Base-by-base conservation (phyloP, 2,113 vertebrate species). In the Damaliscus lunatus region DNA sequence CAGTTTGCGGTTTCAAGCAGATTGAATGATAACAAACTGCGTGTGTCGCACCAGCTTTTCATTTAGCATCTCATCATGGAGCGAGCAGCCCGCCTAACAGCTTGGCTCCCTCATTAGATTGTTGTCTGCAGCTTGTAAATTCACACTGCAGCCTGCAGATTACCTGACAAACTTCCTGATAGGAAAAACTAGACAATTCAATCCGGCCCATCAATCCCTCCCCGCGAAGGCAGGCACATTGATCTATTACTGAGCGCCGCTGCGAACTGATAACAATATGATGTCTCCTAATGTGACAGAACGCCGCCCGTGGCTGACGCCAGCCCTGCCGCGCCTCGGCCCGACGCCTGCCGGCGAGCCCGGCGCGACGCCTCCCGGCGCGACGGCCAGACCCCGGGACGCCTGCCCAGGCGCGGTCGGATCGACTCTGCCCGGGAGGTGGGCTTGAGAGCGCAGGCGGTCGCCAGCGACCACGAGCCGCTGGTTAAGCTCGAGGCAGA, bases 1-100 rank as follows among this genome's bases (percentile, higher is more conserved):
- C 99, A 99, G 99, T 99, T 99, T 99, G 99, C 98, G 99, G 99
- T 99, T 99, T 99, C 99, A 99, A 99, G 99, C 99, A 99, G 99
- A 99, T 99, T 99, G 99, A 99, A 99, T 99, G 99, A 99, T 99
- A 99, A 99, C 99, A 99, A 99, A 99, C 99, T 98, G 99, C 96
- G 99, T 99, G 99, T 99, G 99, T 99, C 99, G 98, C 99, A 99
- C 99, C 99, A 99, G 99, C 99, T 99, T 99, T 99, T 99, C 99
- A 99, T 99, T 99, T 99, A 99, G 99, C 99, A 99, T 99, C 99
- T 99, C 99, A 99, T 99, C 99, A 99, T 98, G 99, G 99, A 98
- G 99, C 99, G 99, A 99, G 99, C 99, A 99, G 99, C 99, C 98
- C 99, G 99, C 98, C 99, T 99, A 99, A 99, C 99, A 99, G 99